Percentiles rank a stretch among this genome's conserved stretches.
Evolutionary conservation across 2,113 vertebrate species (phyloP).

Genomic region (Synodontis membranacea): DNA sequence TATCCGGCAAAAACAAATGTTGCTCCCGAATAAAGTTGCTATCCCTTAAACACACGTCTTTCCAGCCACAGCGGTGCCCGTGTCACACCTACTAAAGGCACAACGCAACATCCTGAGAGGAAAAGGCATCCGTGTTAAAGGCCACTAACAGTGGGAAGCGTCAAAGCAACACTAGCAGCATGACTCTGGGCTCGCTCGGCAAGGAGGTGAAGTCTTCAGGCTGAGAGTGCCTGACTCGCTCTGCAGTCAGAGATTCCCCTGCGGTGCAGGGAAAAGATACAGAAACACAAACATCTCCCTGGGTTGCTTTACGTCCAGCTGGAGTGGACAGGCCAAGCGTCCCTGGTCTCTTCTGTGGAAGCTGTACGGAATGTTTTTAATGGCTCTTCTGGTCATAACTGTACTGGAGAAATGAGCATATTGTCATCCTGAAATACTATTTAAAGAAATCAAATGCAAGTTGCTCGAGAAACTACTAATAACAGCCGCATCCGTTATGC

Average conservation of each 20-base stretch:
- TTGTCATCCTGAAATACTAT: background rate
- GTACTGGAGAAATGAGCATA: background rate
- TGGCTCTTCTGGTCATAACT: background rate
- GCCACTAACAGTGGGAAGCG: conserved; percentile 13
- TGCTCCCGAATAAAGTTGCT: background rate
- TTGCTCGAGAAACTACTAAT: background rate
- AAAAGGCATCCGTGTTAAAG: conserved; percentile 23
- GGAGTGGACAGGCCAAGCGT: background rate
- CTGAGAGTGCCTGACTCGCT: conserved; percentile 29
- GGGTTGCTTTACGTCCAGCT: conserved; percentile 17
- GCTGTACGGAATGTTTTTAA: background rate
- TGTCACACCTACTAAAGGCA: conserved; percentile 20
- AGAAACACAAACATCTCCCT: conserved; percentile 41
- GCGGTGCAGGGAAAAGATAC: conserved; percentile 2
- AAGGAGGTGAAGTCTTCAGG: conserved; percentile 29
- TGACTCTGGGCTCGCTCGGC: conserved; percentile 39
- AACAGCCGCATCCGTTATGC: conserved; percentile 5
- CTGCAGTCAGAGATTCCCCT: conserved; percentile 21
- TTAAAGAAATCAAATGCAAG: conserved; percentile 4
- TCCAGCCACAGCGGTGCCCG: background rate
- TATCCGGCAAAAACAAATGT: background rate
- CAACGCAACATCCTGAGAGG: background rate
- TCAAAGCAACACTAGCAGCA: conserved; percentile 35
- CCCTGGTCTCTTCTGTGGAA: background rate
- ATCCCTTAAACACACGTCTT: conserved; percentile 22